Conservation (phyloP, 2,888 invertebrate species). For the Acanthosepion esculentum region DNA sequence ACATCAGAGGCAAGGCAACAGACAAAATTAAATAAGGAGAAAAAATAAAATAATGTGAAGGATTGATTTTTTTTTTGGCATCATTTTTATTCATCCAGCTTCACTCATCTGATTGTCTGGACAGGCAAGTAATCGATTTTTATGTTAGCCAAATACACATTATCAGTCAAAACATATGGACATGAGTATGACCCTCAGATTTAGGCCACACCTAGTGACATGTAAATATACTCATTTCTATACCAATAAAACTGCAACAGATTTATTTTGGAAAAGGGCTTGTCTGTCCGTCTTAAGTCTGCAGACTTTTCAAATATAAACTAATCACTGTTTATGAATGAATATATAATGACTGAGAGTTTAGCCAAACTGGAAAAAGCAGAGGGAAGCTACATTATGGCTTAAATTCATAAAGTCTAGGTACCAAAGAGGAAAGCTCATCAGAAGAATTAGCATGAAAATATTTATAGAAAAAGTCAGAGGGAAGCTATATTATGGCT, state of each 20-base stretch:
- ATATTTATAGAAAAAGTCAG: no score
- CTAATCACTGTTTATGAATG: background rate
- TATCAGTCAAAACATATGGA: slow-evolving; percentile 33
- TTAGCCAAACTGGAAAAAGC: no score
- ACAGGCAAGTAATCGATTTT: background rate
- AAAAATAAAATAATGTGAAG: background rate
- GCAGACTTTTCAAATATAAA: background rate
- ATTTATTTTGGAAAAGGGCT: background rate
- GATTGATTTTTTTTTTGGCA: background rate
- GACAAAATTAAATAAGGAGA: background rate
- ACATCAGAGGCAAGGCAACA: background rate
- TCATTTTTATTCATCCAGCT: background rate
- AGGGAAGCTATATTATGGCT: no score
- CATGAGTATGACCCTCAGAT: background rate
- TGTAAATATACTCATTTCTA: background rate
- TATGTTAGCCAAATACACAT: background rate
- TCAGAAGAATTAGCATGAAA: no score
- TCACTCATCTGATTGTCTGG: background rate
- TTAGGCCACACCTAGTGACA: background rate
- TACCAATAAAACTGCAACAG: background rate
- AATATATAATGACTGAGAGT: background rate
- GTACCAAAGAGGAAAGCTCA: no score
- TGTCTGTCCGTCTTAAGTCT: background rate
- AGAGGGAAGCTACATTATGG: no score
- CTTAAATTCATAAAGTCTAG: no score